Conservation (phyloP, 1,140 invertebrate genomes). For the Drosophila pachea region DNA sequence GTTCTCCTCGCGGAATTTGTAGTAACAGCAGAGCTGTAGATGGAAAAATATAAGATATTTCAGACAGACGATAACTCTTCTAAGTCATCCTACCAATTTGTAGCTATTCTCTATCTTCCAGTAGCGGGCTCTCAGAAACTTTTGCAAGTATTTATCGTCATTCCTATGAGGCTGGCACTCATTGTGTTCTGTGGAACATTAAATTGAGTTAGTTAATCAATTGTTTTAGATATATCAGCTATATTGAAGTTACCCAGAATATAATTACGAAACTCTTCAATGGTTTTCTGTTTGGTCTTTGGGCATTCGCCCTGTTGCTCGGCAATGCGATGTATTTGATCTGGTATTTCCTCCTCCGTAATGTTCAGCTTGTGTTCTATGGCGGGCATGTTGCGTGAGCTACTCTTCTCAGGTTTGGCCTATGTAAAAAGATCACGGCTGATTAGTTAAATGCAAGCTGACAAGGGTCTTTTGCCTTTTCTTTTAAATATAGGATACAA, state of each 20-base stretch:
- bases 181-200: slow-evolving; percentile 82
- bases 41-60: too few species aligned
- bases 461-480: too few species aligned
- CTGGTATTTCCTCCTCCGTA: slow-evolving; percentile 66
- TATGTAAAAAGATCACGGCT: background rate
- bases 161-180: slow-evolving; percentile 86
- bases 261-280: slow-evolving; percentile 86
- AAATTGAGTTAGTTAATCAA: background rate
- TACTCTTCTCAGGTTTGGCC: slow-evolving; percentile 28
- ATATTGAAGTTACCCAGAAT: slow-evolving; percentile 84
- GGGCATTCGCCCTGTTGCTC: slow-evolving; percentile 81
- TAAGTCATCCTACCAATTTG: slow-evolving; percentile 82
- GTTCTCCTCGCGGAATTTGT: slow-evolving; percentile 86
- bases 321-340: slow-evolving; percentile 58
- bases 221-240: background rate
- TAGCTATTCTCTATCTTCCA: slow-evolving; percentile 90
- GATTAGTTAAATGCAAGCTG: background rate
- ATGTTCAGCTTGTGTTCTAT: slow-evolving; percentile 66
- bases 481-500: too few species aligned
- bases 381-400: slow-evolving; percentile 55
- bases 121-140: slow-evolving; percentile 90
- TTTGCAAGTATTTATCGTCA: slow-evolving; percentile 90
- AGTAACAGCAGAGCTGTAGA: slow-evolving; percentile 87
- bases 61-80: too few species aligned
- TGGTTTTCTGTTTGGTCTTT: slow-evolving; percentile 73